phyloP scores from a whole-genome alignment of 2,888 invertebrate species.

The Ischnus inquisitorius region DNA sequence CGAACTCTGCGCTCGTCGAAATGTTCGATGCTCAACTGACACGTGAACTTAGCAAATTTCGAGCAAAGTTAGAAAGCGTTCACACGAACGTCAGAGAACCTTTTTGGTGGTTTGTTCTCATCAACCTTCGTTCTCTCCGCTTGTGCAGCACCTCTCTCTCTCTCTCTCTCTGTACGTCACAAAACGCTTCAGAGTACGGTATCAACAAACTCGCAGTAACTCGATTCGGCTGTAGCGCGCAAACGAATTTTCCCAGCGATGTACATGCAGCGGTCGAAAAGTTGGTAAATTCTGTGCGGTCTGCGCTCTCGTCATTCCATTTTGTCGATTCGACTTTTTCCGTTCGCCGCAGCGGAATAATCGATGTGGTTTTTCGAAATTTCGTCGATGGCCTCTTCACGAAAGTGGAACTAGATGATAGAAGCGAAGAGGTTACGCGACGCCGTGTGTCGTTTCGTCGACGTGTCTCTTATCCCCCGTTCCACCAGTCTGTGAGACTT shows the following conservation, averaged over 20 bases:
- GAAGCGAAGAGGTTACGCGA: constrained; percentile 13
- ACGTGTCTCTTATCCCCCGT: constrained; percentile 30
- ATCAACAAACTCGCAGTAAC: constrained; percentile 47
- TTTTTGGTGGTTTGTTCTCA: constrained; percentile 39
- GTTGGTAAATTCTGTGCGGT: constrained; percentile 61
- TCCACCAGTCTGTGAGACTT: background rate
- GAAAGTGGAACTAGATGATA: background rate
- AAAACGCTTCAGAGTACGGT: constrained; percentile 48
- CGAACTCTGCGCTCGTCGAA: background rate
- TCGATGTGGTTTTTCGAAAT: constrained; percentile 29
- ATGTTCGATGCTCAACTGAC: background rate
- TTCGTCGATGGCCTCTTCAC: constrained; percentile 30
- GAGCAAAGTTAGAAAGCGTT: constrained; percentile 24
- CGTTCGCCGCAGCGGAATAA: background rate
- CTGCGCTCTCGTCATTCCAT: constrained; percentile 7
- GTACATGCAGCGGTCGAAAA: constrained; percentile 57
- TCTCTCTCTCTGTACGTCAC: constrained; percentile 55
- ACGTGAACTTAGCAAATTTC: background rate
- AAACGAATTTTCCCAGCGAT: constrained; percentile 57
- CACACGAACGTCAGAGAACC: constrained; percentile 51
- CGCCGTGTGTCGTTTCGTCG: constrained; percentile 38
- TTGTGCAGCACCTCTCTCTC: constrained; percentile 25
- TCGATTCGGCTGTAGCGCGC: constrained; percentile 45
- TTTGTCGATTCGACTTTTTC: background rate
- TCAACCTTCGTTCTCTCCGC: constrained; percentile 6